Conservation (phyloP, 2,113 vertebrate genomes). For the Pseudonaja textilis region DNA sequence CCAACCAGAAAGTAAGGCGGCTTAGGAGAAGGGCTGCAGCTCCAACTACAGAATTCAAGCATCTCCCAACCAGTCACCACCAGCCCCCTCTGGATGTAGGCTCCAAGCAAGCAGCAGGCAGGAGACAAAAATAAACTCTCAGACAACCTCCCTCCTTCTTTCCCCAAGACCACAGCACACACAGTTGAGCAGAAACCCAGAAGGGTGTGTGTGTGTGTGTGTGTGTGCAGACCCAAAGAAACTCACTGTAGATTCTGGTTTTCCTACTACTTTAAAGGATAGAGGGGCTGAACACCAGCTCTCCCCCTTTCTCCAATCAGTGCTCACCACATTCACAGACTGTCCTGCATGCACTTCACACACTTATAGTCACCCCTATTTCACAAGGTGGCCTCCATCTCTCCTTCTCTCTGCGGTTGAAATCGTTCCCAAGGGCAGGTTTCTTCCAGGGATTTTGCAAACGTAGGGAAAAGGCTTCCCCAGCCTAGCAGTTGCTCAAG, state of each 20-base stretch:
- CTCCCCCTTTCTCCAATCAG: background rate
- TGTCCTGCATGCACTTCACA: background rate
- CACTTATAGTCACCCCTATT: background rate
- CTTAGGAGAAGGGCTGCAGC: constrained; percentile 52
- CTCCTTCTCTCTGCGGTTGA: background rate
- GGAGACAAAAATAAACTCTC: constrained; percentile 76
- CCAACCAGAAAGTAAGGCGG: background rate
- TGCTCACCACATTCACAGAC: constrained; percentile 19
- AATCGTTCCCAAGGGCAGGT: background rate
- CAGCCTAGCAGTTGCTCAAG: background rate
- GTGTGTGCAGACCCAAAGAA: background rate
- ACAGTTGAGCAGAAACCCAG: constrained; percentile 44
- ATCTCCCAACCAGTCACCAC: constrained; percentile 48
- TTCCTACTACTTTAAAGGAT: background rate
- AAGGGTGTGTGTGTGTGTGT: background rate
- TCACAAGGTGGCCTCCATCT: background rate
- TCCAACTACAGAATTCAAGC: constrained; percentile 55
- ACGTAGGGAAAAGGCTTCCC: background rate
- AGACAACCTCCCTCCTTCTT: constrained; percentile 23
- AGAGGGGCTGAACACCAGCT: background rate
- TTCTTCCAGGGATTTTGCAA: background rate
- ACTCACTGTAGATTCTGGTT: background rate
- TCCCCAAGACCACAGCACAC: constrained; percentile 62
- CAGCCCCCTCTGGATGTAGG: constrained; percentile 57
- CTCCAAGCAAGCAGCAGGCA: constrained; percentile 44